phyloP scores from a whole-genome alignment of 2,797 vertebrate genomes.

The Tauraco hartlaubi region DNA sequence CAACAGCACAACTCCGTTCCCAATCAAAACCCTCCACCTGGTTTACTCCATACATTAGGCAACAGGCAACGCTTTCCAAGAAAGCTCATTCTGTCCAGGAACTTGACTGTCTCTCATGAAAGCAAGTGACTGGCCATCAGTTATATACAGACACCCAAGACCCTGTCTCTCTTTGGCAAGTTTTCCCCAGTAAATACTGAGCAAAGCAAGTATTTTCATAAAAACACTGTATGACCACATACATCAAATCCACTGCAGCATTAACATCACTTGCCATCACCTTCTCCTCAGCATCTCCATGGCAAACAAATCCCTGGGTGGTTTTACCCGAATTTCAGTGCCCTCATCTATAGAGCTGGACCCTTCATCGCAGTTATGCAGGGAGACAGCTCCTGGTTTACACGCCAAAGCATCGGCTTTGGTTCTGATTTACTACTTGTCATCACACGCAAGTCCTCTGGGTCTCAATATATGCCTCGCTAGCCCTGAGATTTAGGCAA shows the following conservation, averaged over 20 bases:
- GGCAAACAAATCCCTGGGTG: not conserved
- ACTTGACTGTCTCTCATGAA: not conserved
- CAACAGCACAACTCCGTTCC: not conserved
- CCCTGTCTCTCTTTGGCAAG: not conserved
- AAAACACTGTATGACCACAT: not conserved
- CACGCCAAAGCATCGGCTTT: accelerated
- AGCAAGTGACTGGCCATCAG: not conserved
- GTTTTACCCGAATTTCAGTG: not conserved
- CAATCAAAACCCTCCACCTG: not conserved
- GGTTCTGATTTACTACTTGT: not conserved
- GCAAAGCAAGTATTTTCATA: not conserved
- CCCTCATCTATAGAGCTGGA: not conserved
- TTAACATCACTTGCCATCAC: not conserved
- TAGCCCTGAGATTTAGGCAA: not conserved
- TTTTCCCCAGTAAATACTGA: not conserved
- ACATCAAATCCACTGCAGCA: not conserved
- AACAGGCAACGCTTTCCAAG: not conserved
- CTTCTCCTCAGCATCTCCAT: not conserved
- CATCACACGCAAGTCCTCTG: not conserved
- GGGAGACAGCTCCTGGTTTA: not conserved
- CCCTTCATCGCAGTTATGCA: not conserved
- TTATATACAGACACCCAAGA: not conserved
- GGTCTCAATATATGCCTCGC: not conserved
- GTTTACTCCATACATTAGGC: not conserved
- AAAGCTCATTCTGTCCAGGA: not conserved